Percentiles rank a stretch among this genome's conserved stretches.
Evolutionary conservation across 2,888 invertebrate species (phyloP).

Genomic region (Panopea generosa): DNA sequence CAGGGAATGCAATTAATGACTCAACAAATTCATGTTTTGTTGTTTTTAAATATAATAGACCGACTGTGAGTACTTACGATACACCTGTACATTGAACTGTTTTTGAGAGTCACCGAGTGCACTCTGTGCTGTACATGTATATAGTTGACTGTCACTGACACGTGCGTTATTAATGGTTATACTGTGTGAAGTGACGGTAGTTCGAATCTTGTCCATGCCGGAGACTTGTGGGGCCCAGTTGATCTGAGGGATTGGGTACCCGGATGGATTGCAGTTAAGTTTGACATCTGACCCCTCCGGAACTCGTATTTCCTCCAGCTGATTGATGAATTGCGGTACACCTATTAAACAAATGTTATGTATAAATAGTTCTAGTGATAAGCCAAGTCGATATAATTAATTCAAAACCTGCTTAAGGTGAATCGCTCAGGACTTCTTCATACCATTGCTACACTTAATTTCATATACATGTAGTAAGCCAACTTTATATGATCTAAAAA

Average conservation of each 20-base stretch:
- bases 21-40: no score
- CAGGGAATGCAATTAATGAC: no score
- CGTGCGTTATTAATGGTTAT: slow-evolving; percentile 30
- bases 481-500: no score
- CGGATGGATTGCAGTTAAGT: slow-evolving; percentile 53
- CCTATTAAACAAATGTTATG: slow-evolving; percentile 18
- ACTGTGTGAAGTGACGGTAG: slow-evolving; percentile 21
- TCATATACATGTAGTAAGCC: no score
- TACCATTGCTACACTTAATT: no score
- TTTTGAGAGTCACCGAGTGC: slow-evolving; percentile 59
- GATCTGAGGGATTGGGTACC: slow-evolving; percentile 55
- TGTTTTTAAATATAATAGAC: no score
- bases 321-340: slow-evolving; percentile 46
- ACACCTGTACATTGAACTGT: slow-evolving; percentile 55
- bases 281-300: slow-evolving; percentile 59
- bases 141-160: slow-evolving; percentile 39
- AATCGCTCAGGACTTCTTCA: no score
- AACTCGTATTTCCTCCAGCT: slow-evolving; percentile 44
- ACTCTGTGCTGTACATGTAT: slow-evolving; percentile 54
- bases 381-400: no score
- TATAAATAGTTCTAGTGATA: no score
- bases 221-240: slow-evolving; percentile 53
- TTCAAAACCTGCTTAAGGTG: no score
- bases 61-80: no score
- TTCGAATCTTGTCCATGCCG: slow-evolving; percentile 16